A percentile compares a stretch with the other conserved stretches of the same genome.
Conservation (phyloP, 53 echinoderm and acorn worm species). For the Paracentrotus lividus region DNA sequence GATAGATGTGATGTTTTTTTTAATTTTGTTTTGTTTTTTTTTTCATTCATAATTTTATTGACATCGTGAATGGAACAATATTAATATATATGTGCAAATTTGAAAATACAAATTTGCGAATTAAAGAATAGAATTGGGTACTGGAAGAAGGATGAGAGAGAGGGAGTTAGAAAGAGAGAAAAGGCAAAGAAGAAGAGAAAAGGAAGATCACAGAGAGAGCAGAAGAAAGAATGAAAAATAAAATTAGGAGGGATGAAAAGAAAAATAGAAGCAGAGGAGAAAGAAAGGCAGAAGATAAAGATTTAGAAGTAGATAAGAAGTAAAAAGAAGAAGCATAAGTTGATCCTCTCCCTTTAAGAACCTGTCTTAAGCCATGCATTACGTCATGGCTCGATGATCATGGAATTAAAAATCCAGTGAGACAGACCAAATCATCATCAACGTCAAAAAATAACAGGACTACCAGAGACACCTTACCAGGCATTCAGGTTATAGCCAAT, state of each 20-base stretch:
- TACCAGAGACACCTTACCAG: slow-evolving; percentile 39
- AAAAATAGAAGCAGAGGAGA: neutral
- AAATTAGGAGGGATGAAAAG: neutral
- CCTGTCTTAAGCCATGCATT: slow-evolving; percentile 49
- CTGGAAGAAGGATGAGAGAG: too few species aligned
- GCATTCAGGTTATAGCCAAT: neutral
- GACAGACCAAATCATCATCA: slow-evolving; percentile 70
- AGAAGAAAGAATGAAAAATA: neutral
- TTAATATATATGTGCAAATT: too few species aligned
- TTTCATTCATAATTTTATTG: too few species aligned
- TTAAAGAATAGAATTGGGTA: too few species aligned
- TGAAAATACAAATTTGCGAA: too few species aligned
- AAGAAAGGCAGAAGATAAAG: neutral
- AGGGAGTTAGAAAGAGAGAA: too few species aligned
- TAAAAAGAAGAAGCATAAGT: neutral
- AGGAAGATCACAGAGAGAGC: neutral
- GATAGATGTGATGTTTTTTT: too few species aligned
- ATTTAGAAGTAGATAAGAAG: neutral
- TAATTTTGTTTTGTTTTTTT: too few species aligned
- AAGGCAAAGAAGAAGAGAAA: neutral
- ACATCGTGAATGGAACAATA: too few species aligned
- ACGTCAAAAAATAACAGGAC: slow-evolving; percentile 53
- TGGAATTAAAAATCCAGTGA: slow-evolving; percentile 68
- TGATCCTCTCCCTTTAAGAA: slow-evolving; percentile 50
- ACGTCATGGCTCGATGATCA: slow-evolving; percentile 47